Conservation (phyloP, 2,888 invertebrate species). For the Conistra vaccinii region DNA sequence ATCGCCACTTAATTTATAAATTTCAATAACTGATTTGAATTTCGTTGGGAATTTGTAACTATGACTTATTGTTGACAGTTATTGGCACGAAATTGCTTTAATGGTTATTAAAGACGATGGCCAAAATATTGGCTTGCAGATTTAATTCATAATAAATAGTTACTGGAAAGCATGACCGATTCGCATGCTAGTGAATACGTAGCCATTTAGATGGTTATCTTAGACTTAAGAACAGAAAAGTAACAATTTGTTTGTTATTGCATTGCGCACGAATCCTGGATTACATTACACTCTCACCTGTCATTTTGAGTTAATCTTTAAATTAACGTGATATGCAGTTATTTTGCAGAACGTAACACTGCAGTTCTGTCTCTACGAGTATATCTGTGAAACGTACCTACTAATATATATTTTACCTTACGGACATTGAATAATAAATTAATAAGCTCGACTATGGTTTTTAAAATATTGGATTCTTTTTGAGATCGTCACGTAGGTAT, state of each 20-base stretch:
- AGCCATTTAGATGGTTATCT: constrained; percentile 45
- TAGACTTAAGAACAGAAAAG: constrained; percentile 26
- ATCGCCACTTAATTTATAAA: constrained; percentile 43
- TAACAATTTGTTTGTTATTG: constrained; percentile 31
- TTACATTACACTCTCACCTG: constrained; percentile 40
- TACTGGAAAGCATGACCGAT: constrained; percentile 53
- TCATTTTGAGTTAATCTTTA: constrained; percentile 11
- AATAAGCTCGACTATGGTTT: too few relatives aligned
- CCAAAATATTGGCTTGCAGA: constrained; percentile 44
- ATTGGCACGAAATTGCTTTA: constrained; percentile 46
- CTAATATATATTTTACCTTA: too few relatives aligned
- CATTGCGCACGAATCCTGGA: constrained; percentile 27
- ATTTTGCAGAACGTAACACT: neutral
- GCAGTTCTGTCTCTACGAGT: too few relatives aligned
- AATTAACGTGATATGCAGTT: constrained; percentile 8
- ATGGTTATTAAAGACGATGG: constrained; percentile 24
- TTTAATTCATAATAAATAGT: constrained; percentile 38
- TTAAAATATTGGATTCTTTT: too few relatives aligned
- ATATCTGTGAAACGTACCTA: too few relatives aligned
- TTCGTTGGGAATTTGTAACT: constrained; percentile 44
- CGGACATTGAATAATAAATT: too few relatives aligned
- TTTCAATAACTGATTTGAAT: constrained; percentile 59
- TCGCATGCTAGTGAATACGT: constrained; percentile 44
- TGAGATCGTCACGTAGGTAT: too few relatives aligned
- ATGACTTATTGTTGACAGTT: constrained; percentile 52